Base-by-base conservation (phyloP, 2,113 vertebrate species). In the Hydropotes inermis region DNA sequence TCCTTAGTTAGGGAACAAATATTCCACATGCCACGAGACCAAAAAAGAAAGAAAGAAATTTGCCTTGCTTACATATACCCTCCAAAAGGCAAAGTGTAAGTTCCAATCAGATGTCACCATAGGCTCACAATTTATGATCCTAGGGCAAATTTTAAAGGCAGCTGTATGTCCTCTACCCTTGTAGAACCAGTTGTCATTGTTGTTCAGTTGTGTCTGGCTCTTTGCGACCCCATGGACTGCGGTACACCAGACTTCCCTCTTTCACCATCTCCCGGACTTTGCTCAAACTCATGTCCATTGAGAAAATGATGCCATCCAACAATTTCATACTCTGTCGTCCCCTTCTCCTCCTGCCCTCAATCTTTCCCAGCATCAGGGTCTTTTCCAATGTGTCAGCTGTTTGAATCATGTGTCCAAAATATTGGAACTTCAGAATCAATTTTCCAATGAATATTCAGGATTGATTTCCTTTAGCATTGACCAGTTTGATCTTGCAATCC, bases 81-180 rank as follows among this genome's bases (percentile, higher is more conserved):
- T 90, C 74, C 84, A n/a, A 94, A 92, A 92, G 76, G 74, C 9
- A 94, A 87, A 87, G 78, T 76, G 30, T 64, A 92, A 76, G 11
- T 88, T 64, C n/a, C 27, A 81, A 45, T 58, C 39, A 30, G 21
- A 81, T n/a, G 16, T 87, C 85, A 81, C 25, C 54, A 19, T 43
- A 19, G 50, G 8, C 47, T 92, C 57, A 86, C 27, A 92, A 76
- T 55, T 81, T 88, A 92, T 81, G 54, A 95, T 39, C 28, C 43
- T 16, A 52, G 13, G 55, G 47, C 57, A 92, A 45, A 39, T n/a
- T 67, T 47, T 54, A 74, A 94, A 76, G 57, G 8, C 58, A 79
- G 25, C 6, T 47, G 1, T 64, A 4, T 10, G 23, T 25, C 19
- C 12, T 8, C 47, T 45, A 15, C 36, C 16, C 1, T 28, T 61